These are phyloP conservation scores for Nesoenas mayeri DNA, from an alignment of 2,113 vertebrate species.

Conservation along the genomic window DNA sequence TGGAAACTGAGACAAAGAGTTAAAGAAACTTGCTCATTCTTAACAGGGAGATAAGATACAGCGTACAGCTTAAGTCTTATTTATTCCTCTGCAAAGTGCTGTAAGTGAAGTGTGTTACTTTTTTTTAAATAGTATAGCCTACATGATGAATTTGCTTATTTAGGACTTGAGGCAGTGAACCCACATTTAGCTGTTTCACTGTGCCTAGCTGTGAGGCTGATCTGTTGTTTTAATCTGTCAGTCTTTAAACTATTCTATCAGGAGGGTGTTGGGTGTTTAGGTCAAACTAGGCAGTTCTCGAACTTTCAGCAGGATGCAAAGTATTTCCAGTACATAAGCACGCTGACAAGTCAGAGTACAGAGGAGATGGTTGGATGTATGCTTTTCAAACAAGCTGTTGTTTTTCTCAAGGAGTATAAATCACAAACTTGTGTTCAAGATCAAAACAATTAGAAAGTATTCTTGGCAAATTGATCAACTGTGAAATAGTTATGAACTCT, in stretches of 20 bases:
- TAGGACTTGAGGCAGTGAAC: background rate
- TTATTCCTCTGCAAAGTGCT: background rate
- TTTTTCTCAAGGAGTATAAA: background rate
- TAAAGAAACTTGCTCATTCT: slow-evolving; percentile 45
- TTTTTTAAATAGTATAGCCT: background rate
- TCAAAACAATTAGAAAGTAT: background rate
- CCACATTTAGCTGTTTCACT: background rate
- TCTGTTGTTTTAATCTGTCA: background rate
- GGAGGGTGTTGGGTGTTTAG: background rate
- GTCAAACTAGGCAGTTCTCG: background rate
- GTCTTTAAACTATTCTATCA: background rate
- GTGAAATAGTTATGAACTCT: background rate
- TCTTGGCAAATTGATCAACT: background rate
- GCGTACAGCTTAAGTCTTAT: background rate
- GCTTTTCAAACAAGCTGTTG: background rate
- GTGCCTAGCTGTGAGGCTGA: background rate
- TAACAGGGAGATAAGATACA: slow-evolving; percentile 40
- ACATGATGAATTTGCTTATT: background rate
- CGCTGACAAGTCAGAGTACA: rapidly evolving
- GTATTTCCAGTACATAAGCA: background rate
- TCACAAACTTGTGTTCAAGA: background rate
- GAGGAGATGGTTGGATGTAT: background rate
- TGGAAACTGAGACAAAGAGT: slow-evolving; percentile 62
- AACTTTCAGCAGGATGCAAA: background rate
- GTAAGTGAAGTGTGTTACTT: background rate